Evolutionary conservation across 2,797 vertebrate genomes (phyloP), one percentile per base, ranked within the genome.

Genomic region (Cirrhinus molitorella): DNA sequence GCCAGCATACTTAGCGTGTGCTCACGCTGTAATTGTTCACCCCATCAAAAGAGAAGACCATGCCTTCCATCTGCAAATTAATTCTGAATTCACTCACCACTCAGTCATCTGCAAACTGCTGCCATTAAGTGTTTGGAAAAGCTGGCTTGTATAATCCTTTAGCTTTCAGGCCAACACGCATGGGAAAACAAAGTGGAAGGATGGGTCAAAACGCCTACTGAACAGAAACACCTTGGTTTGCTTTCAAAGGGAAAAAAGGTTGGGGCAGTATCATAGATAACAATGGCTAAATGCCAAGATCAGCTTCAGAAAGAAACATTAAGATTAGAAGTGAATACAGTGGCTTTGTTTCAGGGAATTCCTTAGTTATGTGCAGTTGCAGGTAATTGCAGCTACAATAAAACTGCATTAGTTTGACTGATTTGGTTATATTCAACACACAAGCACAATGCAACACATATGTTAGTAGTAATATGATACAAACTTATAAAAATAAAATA

Each of bases 21-120:
- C 63, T 73, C 73, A 34, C 45, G 65, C 73, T 73, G 51, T 74
- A 63, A 45, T 82, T 72, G 79, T 78, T 79, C 65, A 49, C 57
- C 79, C 81, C 73, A 68, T 72, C 83, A 72, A 87, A 85, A 47
- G 14, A 81, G 31, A 28, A 67, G 57, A 84, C n/a, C 74, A 73
- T 79, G 80, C 65, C 85, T 86, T 85, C 84, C 71, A 67, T 83
- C 34, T 70, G 71, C 83, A 80, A 51, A 79, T 80, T 25, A 85
- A 83, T 49, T 61, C 75, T 40, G 37, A 75, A 61, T 80, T 89
- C 72, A 76, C 72, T 89, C 72, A 79, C 72, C 66, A n/a, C 74
- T 72, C 73, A 84, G 31, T 88, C 70, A 73, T 77, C 55, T 71
- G 70, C 25, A 61, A 53, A 43, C 59, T 55, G n/a, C 45, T n/a